These are phyloP conservation scores for Drosophila sp. DNA, from an alignment of 1,140 invertebrate species.

Conservation along the genomic window DNA sequence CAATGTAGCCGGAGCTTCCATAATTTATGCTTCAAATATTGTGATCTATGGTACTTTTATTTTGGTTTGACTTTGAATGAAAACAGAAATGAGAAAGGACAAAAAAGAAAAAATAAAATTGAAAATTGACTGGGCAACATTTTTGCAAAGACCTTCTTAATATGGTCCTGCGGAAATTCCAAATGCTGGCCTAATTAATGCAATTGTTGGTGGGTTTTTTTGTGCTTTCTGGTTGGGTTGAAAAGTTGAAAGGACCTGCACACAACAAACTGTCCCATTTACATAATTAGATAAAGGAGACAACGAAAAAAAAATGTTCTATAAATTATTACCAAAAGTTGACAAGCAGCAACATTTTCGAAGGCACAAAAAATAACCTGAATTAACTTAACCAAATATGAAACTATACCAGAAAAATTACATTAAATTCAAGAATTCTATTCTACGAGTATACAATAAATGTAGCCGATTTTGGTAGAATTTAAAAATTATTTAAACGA, in stretches of 20 bases:
- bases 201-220: conserved; percentile 43
- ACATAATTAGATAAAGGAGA: conserved; percentile 56
- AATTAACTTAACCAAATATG: background rate
- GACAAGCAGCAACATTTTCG: background rate
- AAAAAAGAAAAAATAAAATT: conserved; percentile 26
- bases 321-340: conserved; percentile 41
- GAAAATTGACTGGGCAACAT: conserved; percentile 15
- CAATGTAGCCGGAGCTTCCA: conserved; percentile 33
- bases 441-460: background rate
- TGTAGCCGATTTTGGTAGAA: no score
- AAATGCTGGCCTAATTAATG: conserved; percentile 59
- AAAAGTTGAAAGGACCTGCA: conserved; percentile 36
- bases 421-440: background rate
- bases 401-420: background rate
- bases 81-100: conserved; percentile 16
- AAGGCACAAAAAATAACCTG: background rate
- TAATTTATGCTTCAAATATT: conserved; percentile 49
- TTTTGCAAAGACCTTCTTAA: conserved; percentile 18
- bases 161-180: conserved; percentile 6
- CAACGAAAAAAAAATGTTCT: conserved; percentile 43
- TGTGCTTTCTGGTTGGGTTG: conserved; percentile 23
- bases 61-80: conserved; percentile 4
- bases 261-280: conserved; percentile 44
- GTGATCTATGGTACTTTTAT: conserved; percentile 9
- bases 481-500: no score